phyloP scores from a whole-genome alignment of 2,888 invertebrate genomes.

The Erynnis tages region DNA sequence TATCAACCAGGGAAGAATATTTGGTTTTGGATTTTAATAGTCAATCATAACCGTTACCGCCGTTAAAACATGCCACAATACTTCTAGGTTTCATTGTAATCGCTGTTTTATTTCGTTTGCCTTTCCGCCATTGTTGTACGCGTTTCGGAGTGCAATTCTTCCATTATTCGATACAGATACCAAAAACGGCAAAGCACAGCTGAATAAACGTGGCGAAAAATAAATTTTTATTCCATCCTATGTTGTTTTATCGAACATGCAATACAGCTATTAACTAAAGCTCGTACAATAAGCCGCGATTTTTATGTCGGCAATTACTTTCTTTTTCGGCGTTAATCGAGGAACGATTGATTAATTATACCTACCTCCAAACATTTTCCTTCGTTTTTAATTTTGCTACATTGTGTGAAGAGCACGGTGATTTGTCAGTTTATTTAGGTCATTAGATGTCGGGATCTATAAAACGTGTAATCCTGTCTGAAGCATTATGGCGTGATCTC shows the following conservation, averaged over 20 bases:
- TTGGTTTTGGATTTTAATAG: too few species aligned
- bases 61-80: too few species aligned
- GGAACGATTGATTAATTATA: slow-evolving; percentile 24
- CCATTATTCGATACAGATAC: slow-evolving; percentile 4
- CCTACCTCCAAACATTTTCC: slow-evolving; percentile 6
- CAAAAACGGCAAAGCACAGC: not conserved
- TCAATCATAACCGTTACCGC: too few species aligned
- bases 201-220: slow-evolving; percentile 10
- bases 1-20: too few species aligned
- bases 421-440: too few species aligned
- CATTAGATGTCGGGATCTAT: too few species aligned
- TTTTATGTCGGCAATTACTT: slow-evolving; percentile 24
- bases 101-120: too few species aligned
- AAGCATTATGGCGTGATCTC: too few species aligned
- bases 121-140: not conserved
- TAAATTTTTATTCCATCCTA: slow-evolving; percentile 12
- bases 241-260: slow-evolving; percentile 24
- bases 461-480: too few species aligned
- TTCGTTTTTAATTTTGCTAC: slow-evolving; percentile 2
- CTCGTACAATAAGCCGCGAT: slow-evolving; percentile 21
- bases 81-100: too few species aligned
- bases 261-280: slow-evolving; percentile 22
- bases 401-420: too few species aligned
- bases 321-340: slow-evolving; percentile 23
- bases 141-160: not conserved